These are phyloP conservation scores for Sorex maritimensis DNA, from an alignment of 2,797 vertebrate genomes.

Conservation along the genomic window DNA sequence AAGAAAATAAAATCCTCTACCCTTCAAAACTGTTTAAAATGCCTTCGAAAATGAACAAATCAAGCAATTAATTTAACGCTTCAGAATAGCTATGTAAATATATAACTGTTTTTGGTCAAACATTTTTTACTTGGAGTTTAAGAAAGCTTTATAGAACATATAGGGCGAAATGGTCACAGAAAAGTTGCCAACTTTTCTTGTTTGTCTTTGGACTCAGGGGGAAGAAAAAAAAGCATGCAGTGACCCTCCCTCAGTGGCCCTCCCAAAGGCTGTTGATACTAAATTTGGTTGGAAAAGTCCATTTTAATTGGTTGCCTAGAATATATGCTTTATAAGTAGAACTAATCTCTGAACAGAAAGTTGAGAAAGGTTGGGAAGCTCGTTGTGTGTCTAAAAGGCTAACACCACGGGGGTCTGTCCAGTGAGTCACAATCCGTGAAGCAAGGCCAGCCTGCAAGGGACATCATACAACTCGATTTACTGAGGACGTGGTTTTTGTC, in stretches of 20 bases:
- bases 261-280: neutral
- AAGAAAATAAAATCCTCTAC: neutral
- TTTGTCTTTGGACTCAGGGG: neutral
- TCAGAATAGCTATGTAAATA: too few species aligned
- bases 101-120: neutral
- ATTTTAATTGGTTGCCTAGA: slow-evolving; percentile 49
- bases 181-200: neutral
- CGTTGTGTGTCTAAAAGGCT: neutral
- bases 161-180: neutral
- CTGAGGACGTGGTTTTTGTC: neutral
- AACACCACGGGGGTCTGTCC: slow-evolving; percentile 48
- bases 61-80: too few species aligned
- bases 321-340: slow-evolving; percentile 10
- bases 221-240: neutral
- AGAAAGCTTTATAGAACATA: slow-evolving; percentile 8
- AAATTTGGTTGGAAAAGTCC: slow-evolving; percentile 51
- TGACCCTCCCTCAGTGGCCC: neutral
- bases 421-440: slow-evolving; percentile 43
- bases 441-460: neutral
- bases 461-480: neutral
- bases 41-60: neutral
- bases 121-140: slow-evolving; percentile 8
- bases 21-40: slow-evolving; percentile 6
- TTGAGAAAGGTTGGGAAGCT: slow-evolving; percentile 36
- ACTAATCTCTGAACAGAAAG: neutral